These are phyloP conservation scores for Palythoa grandis DNA, from an alignment of 92 coral and sea anemone genomes.

Conservation along the genomic window DNA sequence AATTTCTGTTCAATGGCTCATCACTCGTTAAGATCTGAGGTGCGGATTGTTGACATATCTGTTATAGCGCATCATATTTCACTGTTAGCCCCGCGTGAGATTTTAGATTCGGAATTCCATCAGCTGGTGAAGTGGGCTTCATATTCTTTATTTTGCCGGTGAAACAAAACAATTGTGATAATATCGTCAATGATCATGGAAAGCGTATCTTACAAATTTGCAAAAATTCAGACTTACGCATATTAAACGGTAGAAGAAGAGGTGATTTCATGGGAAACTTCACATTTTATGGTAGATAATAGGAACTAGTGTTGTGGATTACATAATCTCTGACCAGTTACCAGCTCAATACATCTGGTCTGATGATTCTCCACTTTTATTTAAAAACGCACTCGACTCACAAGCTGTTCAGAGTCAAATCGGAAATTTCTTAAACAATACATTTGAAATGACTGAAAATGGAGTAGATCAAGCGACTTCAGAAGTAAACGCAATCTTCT, in stretches of 20 bases:
- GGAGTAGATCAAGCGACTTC: too few species aligned
- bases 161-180: too few species aligned
- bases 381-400: slow-evolving; percentile 7
- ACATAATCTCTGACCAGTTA: not conserved
- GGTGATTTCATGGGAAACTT: too few species aligned
- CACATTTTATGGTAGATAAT: too few species aligned
- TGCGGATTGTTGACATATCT: not conserved
- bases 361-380: slow-evolving; percentile 6
- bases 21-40: not conserved
- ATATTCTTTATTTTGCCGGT: not conserved
- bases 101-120: too few species aligned
- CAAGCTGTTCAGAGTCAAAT: slow-evolving; percentile 3
- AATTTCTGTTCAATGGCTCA: not conserved
- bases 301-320: too few species aligned
- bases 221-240: too few species aligned
- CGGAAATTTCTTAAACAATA: not conserved
- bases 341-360: slow-evolving; percentile 9
- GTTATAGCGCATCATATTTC: not conserved
- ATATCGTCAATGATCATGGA: too few species aligned
- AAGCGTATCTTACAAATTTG: too few species aligned
- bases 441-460: not conserved
- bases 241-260: too few species aligned
- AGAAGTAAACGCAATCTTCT: not conserved
- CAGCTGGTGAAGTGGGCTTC: too few species aligned
- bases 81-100: not conserved